phyloP scores from a whole-genome alignment of 2,113 vertebrate genomes.

The Campylorhamphus procurvoides region DNA sequence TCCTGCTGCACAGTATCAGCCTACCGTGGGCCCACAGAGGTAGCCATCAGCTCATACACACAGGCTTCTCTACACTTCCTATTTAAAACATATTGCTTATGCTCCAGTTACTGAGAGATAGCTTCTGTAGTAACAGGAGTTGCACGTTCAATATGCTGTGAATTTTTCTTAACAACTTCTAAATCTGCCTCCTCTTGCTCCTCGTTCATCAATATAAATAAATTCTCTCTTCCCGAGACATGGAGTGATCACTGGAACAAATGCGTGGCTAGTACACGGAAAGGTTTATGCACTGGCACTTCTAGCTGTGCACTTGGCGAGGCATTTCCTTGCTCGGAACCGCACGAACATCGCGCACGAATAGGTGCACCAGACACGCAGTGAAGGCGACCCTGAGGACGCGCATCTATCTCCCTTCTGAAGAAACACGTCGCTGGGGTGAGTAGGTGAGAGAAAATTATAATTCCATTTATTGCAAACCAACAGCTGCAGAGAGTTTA shows the following conservation, averaged over 20 bases:
- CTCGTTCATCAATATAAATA: background rate
- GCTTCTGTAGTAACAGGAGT: background rate
- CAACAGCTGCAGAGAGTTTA: accelerated
- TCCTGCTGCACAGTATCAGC: accelerated
- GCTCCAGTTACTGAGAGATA: background rate
- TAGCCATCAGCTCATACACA: accelerated
- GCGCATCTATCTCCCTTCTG: accelerated
- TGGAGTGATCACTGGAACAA: background rate
- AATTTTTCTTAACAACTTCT: background rate
- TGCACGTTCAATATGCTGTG: background rate
- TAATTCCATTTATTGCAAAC: background rate
- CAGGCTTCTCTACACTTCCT: accelerated
- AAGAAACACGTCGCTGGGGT: background rate
- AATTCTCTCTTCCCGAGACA: background rate
- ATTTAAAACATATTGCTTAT: background rate
- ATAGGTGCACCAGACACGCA: accelerated
- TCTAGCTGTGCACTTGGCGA: accelerated
- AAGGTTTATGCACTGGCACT: accelerated
- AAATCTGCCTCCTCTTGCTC: background rate
- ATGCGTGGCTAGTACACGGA: accelerated
- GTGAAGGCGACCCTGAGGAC: background rate
- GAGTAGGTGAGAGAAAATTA: accelerated
- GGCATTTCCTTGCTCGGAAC: background rate
- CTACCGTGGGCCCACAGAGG: accelerated
- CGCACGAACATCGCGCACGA: accelerated